These are phyloP conservation scores for Mungos mungo DNA, from an alignment of 2,113 vertebrate species.

Conservation along the genomic window DNA sequence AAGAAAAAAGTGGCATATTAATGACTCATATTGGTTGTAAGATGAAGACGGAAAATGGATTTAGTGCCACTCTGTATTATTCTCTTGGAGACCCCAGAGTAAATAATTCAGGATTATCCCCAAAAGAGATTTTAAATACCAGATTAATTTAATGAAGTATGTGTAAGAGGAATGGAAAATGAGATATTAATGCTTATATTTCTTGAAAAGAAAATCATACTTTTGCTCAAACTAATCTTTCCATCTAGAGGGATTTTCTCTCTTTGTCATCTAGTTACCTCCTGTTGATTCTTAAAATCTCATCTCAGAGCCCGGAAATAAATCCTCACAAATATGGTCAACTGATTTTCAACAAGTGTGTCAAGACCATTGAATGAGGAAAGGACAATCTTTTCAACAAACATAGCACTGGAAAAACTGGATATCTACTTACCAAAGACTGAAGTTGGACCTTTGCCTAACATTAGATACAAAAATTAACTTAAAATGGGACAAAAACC, in stretches of 20 bases:
- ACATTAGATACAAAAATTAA: background rate
- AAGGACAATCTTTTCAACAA: conserved; percentile 38
- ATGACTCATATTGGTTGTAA: background rate
- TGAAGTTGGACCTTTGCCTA: background rate
- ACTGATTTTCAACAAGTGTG: conserved; percentile 9
- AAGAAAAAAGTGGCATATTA: background rate
- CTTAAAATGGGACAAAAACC: background rate
- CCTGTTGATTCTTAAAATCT: conserved; percentile 17
- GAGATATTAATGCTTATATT: background rate
- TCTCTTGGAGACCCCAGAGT: background rate
- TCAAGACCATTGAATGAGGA: background rate
- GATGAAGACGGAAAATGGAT: background rate
- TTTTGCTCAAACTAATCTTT: background rate
- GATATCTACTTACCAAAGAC: background rate
- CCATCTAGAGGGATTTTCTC: background rate
- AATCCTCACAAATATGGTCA: background rate
- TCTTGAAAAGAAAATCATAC: background rate
- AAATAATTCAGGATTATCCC: background rate
- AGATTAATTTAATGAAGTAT: background rate
- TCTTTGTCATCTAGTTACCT: conserved; percentile 38
- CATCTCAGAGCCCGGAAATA: background rate
- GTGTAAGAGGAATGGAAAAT: background rate
- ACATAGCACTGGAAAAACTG: background rate
- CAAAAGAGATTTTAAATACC: background rate
- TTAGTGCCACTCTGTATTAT: background rate